Percentiles rank a stretch among this genome's conserved stretches.
These are phyloP conservation scores for Lasius fuliginosus DNA, from an alignment of 2,888 invertebrate genomes.

Conservation along the genomic window DNA sequence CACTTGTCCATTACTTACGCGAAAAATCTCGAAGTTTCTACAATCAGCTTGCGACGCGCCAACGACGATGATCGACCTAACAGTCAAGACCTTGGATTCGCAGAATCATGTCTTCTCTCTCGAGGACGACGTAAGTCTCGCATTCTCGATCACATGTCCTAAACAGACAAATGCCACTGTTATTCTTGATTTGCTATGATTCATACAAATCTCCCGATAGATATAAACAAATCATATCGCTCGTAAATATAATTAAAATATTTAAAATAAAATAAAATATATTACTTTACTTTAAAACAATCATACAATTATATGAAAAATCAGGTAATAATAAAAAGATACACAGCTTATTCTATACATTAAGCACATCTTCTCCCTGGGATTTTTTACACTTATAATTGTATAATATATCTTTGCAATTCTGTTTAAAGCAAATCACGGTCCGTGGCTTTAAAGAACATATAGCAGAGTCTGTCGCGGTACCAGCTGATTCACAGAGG, in stretches of 20 bases:
- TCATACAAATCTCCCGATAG: neutral
- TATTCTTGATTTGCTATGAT: neutral
- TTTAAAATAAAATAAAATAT: too few relatives aligned
- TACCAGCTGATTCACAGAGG: constrained; percentile 94
- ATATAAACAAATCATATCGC: neutral
- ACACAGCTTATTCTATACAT: neutral
- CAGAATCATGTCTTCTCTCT: constrained; percentile 94
- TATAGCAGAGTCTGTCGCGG: constrained; percentile 92
- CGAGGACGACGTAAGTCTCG: constrained; percentile 93
- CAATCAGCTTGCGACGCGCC: constrained; percentile 19
- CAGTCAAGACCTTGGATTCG: constrained; percentile 96
- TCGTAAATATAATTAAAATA: neutral
- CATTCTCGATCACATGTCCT: neutral
- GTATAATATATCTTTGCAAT: constrained; percentile 23
- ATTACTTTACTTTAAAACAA: neutral
- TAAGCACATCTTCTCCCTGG: neutral
- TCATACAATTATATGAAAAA: neutral
- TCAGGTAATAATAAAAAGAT: neutral
- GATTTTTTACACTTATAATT: neutral
- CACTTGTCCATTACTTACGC: neutral
- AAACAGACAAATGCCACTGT: neutral
- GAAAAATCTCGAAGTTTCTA: constrained; percentile 41
- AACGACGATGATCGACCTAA: constrained; percentile 91
- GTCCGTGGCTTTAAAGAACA: constrained; percentile 93
- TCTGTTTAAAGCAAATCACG: constrained; percentile 89